phyloP scores from a whole-genome alignment of 2,888 invertebrate species.

The Agrochola lychnidis region DNA sequence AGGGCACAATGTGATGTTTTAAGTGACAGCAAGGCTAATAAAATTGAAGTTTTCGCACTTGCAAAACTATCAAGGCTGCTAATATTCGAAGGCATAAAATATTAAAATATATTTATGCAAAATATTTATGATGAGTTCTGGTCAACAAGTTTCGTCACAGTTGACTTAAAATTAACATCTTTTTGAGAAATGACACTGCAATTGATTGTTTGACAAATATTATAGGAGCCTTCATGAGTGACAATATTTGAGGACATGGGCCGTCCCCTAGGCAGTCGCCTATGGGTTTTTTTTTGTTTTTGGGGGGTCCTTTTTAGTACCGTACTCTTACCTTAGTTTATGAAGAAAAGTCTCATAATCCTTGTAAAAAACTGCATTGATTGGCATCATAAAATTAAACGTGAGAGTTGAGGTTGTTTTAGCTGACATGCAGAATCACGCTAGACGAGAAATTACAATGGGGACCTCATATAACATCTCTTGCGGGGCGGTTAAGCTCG shows the following conservation, averaged over 20 bases:
- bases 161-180: slow-evolving; percentile 18
- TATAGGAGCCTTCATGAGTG: background rate
- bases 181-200: background rate
- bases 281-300: background rate
- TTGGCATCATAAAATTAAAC: background rate
- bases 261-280: background rate
- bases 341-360: no score
- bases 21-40: slow-evolving; percentile 10
- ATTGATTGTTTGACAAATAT: background rate
- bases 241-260: background rate
- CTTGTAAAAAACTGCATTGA: background rate
- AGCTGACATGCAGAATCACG: no score
- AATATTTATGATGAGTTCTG: background rate
- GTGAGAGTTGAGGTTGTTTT: background rate
- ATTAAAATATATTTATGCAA: slow-evolving; percentile 9
- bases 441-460: no score
- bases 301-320: background rate
- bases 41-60: slow-evolving; percentile 13
- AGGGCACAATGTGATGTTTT: slow-evolving; percentile 1
- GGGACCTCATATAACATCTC: no score
- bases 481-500: no score
- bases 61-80: slow-evolving; percentile 22
- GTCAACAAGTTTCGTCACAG: slow-evolving; percentile 6
- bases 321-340: no score
- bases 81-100: background rate